These are phyloP conservation scores for Euspilapteryx auroguttella DNA, from an alignment of 2,888 invertebrate species.

Conservation along the genomic window DNA sequence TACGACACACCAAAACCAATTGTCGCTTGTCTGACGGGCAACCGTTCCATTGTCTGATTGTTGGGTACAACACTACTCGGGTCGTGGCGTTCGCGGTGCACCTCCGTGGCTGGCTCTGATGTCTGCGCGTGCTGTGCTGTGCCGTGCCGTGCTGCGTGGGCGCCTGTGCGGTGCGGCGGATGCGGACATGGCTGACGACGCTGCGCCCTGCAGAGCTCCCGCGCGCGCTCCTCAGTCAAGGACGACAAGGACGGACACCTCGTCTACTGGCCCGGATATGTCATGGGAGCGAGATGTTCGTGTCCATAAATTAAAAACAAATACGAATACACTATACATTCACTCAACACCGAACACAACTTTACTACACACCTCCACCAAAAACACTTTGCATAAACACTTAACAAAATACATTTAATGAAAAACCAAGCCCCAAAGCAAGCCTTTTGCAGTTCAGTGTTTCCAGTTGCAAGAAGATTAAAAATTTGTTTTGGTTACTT, in stretches of 20 bases:
- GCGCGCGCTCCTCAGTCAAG: conserved; percentile 89
- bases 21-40: conserved; percentile 64
- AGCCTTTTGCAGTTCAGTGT: conserved; percentile 18
- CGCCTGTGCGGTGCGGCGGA: conserved; percentile 12
- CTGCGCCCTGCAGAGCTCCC: conserved; percentile 71
- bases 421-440: background rate
- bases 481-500: conserved; percentile 13
- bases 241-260: conserved; percentile 99
- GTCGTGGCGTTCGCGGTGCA: conserved; percentile 59
- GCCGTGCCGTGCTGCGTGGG: conserved; percentile 23
- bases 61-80: conserved; percentile 64
- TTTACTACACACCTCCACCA: conserved; percentile 9
- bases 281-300: conserved; percentile 99
- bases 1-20: conserved; percentile 55
- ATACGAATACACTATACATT: conserved; percentile 10
- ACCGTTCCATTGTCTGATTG: conserved; percentile 64
- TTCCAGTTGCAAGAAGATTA: conserved; percentile 22
- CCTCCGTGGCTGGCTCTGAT: conserved; percentile 39
- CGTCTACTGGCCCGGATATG: conserved; percentile 98
- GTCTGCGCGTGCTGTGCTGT: conserved; percentile 15
- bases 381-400: conserved; percentile 10
- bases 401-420: conserved; percentile 10
- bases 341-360: conserved; percentile 3
- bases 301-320: conserved; percentile 74
- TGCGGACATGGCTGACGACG: conserved; percentile 14